phyloP scores from a whole-genome alignment of 1,140 invertebrate species.

The Archivesica marissinica region DNA sequence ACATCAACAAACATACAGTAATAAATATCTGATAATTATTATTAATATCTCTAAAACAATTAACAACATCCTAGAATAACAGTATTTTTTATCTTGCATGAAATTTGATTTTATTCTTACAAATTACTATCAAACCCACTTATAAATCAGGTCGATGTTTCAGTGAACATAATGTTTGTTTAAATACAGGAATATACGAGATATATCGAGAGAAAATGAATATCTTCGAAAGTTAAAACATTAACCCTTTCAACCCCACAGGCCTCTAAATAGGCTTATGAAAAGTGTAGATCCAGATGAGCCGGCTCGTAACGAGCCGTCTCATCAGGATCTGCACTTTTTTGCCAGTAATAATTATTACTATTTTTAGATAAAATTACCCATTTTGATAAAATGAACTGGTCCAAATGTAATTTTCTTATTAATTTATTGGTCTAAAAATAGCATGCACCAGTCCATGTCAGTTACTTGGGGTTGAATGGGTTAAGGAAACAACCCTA shows the following conservation, averaged over 20 bases:
- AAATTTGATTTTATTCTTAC: not conserved
- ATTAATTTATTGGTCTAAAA: too few relatives aligned
- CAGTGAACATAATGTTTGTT: conserved; percentile 3
- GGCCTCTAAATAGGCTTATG: too few relatives aligned
- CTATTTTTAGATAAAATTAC: too few relatives aligned
- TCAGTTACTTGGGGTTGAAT: too few relatives aligned
- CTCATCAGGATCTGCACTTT: too few relatives aligned
- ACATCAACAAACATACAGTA: not conserved
- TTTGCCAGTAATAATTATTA: too few relatives aligned
- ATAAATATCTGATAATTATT: conserved; percentile 11
- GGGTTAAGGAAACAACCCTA: conserved; percentile 12
- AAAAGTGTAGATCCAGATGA: too few relatives aligned
- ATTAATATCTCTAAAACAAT: conserved; percentile 16
- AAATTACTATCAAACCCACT: not conserved
- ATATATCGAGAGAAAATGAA: not conserved
- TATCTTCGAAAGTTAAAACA: conserved; percentile 20
- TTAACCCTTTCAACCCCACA: too few relatives aligned
- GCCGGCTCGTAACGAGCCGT: too few relatives aligned
- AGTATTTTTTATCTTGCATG: not conserved
- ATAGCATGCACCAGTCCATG: too few relatives aligned
- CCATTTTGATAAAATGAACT: too few relatives aligned
- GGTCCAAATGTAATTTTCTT: too few relatives aligned
- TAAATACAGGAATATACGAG: not conserved
- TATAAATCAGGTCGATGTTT: not conserved
- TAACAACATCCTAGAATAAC: not conserved